Percentiles rank a stretch among this genome's conserved stretches.
phyloP scores from a whole-genome alignment of 2,113 vertebrate species.

The Prolemur simus region DNA sequence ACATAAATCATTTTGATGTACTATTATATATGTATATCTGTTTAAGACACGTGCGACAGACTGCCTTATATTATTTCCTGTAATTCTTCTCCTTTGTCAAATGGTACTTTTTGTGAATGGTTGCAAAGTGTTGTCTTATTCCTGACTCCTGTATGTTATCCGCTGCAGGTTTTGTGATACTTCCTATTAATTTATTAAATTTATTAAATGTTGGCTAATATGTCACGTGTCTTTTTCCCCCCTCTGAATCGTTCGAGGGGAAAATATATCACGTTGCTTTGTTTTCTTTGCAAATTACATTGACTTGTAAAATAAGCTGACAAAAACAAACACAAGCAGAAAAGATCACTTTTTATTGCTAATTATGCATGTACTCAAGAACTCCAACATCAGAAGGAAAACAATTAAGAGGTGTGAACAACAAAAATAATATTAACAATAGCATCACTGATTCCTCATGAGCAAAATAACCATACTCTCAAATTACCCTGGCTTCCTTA shows the following conservation, averaged over 20 bases:
- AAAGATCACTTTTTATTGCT: neutral
- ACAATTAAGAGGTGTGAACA: neutral
- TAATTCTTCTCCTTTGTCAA: constrained; percentile 64
- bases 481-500: neutral
- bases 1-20: constrained; percentile 68
- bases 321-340: neutral
- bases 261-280: neutral
- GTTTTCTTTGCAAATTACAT: constrained; percentile 30
- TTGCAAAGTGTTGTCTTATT: constrained; percentile 69
- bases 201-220: constrained; percentile 68
- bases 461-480: neutral
- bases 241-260: neutral
- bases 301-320: neutral
- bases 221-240: neutral
- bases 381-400: neutral
- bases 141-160: constrained; percentile 57
- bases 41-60: constrained; percentile 67
- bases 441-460: neutral
- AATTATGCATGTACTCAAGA: neutral
- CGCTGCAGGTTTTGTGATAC: constrained; percentile 70
- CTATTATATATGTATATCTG: constrained; percentile 62
- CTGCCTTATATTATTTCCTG: constrained; percentile 76
- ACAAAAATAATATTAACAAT: neutral
- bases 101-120: constrained; percentile 73
- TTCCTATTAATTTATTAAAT: constrained; percentile 78